Percentiles rank a stretch among this genome's conserved stretches.
These are phyloP conservation scores for Hephaestus fuliginosus DNA, from an alignment of 2,797 vertebrate species.

Conservation along the genomic window DNA sequence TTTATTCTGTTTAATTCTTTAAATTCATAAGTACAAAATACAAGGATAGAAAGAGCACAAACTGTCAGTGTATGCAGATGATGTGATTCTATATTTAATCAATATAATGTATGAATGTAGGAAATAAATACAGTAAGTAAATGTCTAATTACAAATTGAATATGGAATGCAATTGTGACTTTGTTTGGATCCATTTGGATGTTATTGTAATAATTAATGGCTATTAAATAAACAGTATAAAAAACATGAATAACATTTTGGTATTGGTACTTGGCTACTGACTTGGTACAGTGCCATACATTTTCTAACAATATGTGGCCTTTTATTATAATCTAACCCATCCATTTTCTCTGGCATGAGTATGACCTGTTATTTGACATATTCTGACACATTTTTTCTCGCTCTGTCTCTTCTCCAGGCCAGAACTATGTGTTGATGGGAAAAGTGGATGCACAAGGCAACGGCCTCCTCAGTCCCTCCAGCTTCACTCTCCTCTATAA, in stretches of 20 bases:
- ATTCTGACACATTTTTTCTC: not conserved
- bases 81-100: conserved; percentile 27
- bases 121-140: no score
- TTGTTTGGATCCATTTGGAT: not conserved
- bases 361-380: not conserved
- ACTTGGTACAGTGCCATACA: not conserved
- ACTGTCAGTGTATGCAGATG: conserved; percentile 18
- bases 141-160: not conserved
- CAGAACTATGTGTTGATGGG: conserved; percentile 92
- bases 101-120: not conserved
- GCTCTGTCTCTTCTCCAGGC: conserved; percentile 75
- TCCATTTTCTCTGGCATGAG: not conserved
- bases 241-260: not conserved
- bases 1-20: not conserved
- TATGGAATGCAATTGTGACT: not conserved
- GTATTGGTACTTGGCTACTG: not conserved
- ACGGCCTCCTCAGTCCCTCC: conserved; percentile 84
- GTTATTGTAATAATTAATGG: not conserved
- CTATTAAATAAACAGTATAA: not conserved
- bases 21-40: not conserved
- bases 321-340: not conserved
- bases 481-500: conserved; percentile 90
- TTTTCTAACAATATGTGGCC: not conserved
- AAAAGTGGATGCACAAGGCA: conserved; percentile 82
- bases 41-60: not conserved